Conservation (phyloP, 2,888 invertebrate species). For the Rhorus exstirpatorius region DNA sequence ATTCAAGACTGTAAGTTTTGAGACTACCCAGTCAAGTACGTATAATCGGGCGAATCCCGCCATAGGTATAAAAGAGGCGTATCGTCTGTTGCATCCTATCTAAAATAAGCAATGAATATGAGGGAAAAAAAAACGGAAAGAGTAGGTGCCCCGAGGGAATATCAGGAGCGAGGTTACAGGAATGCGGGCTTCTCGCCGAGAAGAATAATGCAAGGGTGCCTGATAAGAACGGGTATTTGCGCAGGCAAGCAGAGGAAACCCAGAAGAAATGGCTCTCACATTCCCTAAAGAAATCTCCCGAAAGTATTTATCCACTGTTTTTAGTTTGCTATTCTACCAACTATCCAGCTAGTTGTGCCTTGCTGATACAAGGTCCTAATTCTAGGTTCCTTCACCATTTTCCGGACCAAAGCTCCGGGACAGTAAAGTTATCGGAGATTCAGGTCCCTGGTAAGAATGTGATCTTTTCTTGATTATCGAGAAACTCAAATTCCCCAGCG, state of each 20-base stretch:
- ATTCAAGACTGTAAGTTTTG: conserved; percentile 5
- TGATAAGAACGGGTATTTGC: conserved; percentile 48
- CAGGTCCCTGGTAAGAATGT: neutral
- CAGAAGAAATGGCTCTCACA: neutral
- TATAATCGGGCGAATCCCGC: conserved; percentile 14
- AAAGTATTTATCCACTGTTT: neutral
- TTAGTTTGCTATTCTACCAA: neutral
- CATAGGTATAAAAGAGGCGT: conserved; percentile 31
- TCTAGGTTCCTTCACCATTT: conserved; percentile 7
- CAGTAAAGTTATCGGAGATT: neutral
- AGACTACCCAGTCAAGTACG: conserved; percentile 17
- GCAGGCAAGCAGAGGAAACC: neutral
- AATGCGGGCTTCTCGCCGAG: conserved; percentile 14
- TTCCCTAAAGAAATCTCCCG: neutral
- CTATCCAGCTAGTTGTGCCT: conserved; percentile 1
- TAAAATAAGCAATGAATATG: conserved; percentile 54
- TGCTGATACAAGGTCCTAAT: neutral
- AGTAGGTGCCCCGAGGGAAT: conserved; percentile 39
- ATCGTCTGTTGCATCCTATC: conserved; percentile 37
- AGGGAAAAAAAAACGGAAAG: conserved; percentile 20
- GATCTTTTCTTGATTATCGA: neutral
- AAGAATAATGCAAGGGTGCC: conserved; percentile 16
- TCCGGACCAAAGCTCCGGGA: neutral
- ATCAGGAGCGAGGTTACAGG: conserved; percentile 36
- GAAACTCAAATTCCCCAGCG: conserved; percentile 41